Evolutionary conservation across 2,113 vertebrate genomes (phyloP), one percentile per base, ranked within the genome.

Genomic region (Hippocampus comes): DNA sequence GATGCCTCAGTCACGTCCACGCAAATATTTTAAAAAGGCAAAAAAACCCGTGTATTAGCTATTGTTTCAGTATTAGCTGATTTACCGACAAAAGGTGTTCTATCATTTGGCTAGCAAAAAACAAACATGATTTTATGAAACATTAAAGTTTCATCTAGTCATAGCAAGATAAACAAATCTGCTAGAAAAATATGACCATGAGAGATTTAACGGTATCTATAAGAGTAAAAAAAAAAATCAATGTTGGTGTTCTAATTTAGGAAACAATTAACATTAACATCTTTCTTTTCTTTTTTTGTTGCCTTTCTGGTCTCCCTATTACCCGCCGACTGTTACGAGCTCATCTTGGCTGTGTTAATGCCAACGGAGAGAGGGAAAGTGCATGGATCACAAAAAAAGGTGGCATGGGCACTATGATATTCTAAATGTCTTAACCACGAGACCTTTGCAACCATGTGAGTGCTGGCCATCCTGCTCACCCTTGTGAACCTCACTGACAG

Each of bases 401-500:
- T 53, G 18, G 20, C 49, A 53, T 18, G 18, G 20, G 18, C 18
- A 53, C 1, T 53, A 20, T 53, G 51, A 53, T 53, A 59, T 59
- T 25, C 42, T 66, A 23, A 46, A 51, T 68, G 48, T 68, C 48
- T 78, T 74, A 20, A 77, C 73, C 68, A 68, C 12, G 30, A 78
- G 48, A 86, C 43, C 80, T 73, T 71, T 73, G 77, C 73, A 80
- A 79, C 74, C 43, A 48, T 17, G 18, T 60, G 56, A 80, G 74
- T 77, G 56, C 51, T 78, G 43, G 63, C 71, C 78, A 77, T 76
- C 67, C 9, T 34, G 67, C 75, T 84, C 75, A 79, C 61, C 75
- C 71, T 38, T 70, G 67, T 80, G 74, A 82, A 86, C 81, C 83
- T 72, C 27, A 66, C 63, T 1, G 68, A 82, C 79, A 72, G 21